Conservation (phyloP, 2,888 invertebrate genomes). For the Ichneumoninae sp. region DNA sequence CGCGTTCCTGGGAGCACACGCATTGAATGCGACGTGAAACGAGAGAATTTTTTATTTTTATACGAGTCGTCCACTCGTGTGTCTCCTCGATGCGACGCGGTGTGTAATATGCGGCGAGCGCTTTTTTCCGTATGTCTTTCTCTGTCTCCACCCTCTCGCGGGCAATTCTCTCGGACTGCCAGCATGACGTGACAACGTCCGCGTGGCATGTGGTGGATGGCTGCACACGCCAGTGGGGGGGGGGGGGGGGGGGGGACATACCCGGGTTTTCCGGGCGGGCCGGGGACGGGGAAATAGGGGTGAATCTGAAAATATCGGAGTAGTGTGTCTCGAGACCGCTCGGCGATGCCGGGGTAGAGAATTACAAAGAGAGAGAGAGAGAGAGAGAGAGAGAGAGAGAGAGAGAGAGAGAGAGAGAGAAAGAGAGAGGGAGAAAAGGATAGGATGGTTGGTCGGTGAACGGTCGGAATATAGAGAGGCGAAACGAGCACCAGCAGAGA, state of each 20-base stretch:
- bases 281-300: too few species aligned
- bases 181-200: conserved; percentile 45
- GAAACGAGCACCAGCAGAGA: not conserved
- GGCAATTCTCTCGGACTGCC: not conserved
- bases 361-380: not conserved
- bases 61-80: not conserved
- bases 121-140: not conserved
- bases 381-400: too few species aligned
- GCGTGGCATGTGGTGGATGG: conserved; percentile 21
- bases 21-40: conserved; percentile 4
- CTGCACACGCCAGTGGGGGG: not conserved
- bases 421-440: too few species aligned
- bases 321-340: conserved; percentile 27
- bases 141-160: not conserved
- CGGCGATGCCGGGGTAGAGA: not conserved
- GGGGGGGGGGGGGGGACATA: too few species aligned
- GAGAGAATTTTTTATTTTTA: conserved; percentile 14
- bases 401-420: not conserved
- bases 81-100: not conserved
- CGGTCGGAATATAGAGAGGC: too few species aligned
- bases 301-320: conserved; percentile 23
- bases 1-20: not conserved
- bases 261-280: too few species aligned
- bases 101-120: conserved; percentile 8
- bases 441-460: too few species aligned